phyloP scores from a whole-genome alignment of 2,113 vertebrate species.

The Xerus inauris region DNA sequence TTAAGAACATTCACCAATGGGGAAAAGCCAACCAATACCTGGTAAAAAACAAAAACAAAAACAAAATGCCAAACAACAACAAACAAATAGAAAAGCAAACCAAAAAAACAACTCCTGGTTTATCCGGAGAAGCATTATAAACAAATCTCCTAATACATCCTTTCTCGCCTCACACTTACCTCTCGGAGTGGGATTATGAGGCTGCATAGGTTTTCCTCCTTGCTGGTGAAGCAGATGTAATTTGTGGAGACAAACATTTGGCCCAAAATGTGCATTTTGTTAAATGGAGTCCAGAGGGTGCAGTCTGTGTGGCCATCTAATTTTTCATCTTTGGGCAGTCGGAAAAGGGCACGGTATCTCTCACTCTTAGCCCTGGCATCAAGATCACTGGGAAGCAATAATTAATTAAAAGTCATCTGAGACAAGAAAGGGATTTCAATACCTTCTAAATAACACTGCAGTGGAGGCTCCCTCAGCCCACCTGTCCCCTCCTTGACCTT shows the following conservation, averaged over 20 bases:
- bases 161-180: conserved; percentile 82
- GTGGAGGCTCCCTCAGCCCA: accelerated
- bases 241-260: conserved; percentile 99
- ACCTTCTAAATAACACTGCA: accelerated
- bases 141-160: accelerated
- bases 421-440: accelerated
- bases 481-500: accelerated
- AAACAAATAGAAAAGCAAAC: too few relatives aligned
- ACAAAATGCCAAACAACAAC: not conserved
- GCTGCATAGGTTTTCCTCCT: conserved; percentile 96
- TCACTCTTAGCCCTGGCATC: conserved; percentile 98
- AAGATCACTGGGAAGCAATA: conserved; percentile 90
- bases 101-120: too few relatives aligned
- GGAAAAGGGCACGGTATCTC: conserved; percentile 94
- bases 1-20: not conserved
- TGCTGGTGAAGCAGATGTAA: conserved; percentile 99
- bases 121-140: not conserved
- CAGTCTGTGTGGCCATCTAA: conserved; percentile 98
- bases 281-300: conserved; percentile 98
- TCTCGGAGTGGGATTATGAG: conserved; percentile 98
- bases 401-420: not conserved
- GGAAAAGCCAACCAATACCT: not conserved
- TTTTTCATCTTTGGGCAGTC: conserved; percentile 97
- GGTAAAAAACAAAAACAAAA: not conserved
- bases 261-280: conserved; percentile 98